A percentile compares a stretch with the other conserved stretches of the same genome.
Conservation (phyloP, 2,888 invertebrate species). For the Gastracanthus pulcherrimus region DNA sequence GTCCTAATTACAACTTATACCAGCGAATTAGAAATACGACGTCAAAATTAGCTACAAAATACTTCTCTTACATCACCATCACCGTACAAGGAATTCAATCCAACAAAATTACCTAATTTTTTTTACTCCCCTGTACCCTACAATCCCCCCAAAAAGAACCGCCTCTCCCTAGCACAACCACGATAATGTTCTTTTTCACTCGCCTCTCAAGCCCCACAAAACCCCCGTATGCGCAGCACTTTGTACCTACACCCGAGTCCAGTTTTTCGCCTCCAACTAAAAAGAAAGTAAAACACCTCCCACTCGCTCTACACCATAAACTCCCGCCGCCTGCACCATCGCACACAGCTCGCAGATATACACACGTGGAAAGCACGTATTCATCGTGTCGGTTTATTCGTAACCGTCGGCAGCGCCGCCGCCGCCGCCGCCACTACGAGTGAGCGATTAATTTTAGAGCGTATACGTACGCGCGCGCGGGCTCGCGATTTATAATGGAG, state of each 20-base stretch:
- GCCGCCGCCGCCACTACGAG: conserved; percentile 6
- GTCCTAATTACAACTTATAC: too few species aligned
- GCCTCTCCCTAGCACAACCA: too few species aligned
- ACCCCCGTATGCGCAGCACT: too few species aligned
- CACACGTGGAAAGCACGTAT: conserved; percentile 66
- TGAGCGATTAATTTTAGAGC: conserved; percentile 72
- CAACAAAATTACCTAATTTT: too few species aligned
- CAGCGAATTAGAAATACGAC: too few species aligned
- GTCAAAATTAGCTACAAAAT: too few species aligned
- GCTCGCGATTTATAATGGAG: conserved; percentile 72
- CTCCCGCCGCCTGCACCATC: not conserved
- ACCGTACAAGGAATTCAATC: too few species aligned
- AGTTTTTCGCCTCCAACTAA: not conserved
- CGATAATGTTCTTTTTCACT: conserved; percentile 17
- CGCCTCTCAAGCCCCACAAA: not conserved
- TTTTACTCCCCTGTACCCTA: too few species aligned
- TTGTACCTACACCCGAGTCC: not conserved
- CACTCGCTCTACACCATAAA: not conserved
- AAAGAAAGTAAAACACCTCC: conserved; percentile 20
- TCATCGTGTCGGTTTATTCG: conserved; percentile 66
- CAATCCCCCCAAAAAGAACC: too few species aligned
- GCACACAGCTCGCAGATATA: conserved; percentile 34
- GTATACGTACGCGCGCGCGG: conserved; percentile 57
- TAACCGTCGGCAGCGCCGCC: conserved; percentile 61
- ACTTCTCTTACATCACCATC: too few species aligned